These are phyloP conservation scores for Alauda arvensis DNA, from an alignment of 2,797 vertebrate genomes.

Conservation along the genomic window DNA sequence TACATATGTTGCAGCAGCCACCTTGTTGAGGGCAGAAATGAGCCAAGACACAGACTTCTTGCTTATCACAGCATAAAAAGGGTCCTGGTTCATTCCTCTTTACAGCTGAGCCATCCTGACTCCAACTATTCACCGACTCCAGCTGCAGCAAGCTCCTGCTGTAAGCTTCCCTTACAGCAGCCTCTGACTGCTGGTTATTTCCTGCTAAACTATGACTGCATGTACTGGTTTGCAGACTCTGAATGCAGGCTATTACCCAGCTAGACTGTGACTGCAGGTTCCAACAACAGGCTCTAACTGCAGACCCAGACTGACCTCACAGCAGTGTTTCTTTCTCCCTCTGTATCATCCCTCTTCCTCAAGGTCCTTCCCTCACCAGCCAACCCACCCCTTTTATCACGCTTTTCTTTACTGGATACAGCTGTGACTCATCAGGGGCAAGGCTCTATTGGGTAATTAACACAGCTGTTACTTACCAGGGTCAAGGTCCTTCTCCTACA, in stretches of 20 bases:
- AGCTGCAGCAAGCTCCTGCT: background rate
- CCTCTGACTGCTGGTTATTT: background rate
- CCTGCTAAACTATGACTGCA: background rate
- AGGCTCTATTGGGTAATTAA: background rate
- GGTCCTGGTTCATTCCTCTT: background rate
- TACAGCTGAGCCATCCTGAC: background rate
- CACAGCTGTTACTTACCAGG: background rate
- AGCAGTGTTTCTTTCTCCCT: too few species aligned
- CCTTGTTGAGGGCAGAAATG: background rate
- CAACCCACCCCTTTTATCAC: too few species aligned
- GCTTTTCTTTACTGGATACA: too few species aligned
- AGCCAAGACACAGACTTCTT: background rate
- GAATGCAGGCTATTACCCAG: background rate
- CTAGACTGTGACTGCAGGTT: background rate
- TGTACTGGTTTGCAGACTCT: background rate
- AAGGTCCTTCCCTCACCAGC: too few species aligned
- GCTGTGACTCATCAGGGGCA: too few species aligned
- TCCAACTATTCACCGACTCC: background rate
- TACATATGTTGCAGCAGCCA: background rate
- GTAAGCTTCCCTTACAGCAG: background rate
- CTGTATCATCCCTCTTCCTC: too few species aligned
- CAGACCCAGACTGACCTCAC: background rate
- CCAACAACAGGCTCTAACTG: background rate
- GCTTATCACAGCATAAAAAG: background rate
- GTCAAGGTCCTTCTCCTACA: background rate